Evolutionary conservation across 1,140 invertebrate species (phyloP), one percentile per base, ranked within the genome.

Genomic region (Sitophilus oryzae): DNA sequence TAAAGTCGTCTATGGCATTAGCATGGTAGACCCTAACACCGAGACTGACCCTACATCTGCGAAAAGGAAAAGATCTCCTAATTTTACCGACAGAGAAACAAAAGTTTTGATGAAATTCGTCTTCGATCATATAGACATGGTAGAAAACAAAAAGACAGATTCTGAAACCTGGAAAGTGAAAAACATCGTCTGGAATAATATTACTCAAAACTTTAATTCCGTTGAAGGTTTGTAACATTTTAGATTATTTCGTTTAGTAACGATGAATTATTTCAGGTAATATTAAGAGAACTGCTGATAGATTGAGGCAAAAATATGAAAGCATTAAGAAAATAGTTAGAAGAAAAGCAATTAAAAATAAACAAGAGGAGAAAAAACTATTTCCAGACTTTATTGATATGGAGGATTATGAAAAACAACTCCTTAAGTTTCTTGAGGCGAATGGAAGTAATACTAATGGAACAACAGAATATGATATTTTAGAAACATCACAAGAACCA

Each of bases 161-260:
- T 61, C 55, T 23, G 44, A 41, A 41, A 43, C 50, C 59, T 34
- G 53, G 71, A 75, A 82, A 82, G 49, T 76, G 83, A 65, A 82
- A 78, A 44, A 55, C 47, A 25, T 42, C 3, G 34, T 89, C 86
- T 68, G 86, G 86, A 3, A 71, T 80, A 55, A 67, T 84, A 63
- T 86, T 88, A 68, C 79, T 81, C 59, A 87, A 86, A 65, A 78
- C 80, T 1, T 69, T 87, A 8, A 71, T 88, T 40, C 15, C 79
- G 82, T 0, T 70, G 76, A 1, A 65, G 88, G 43, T 67, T 88
- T 4, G 72, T 82, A 1, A 76, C 75, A 42, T 88, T 75, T 56
- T 64, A 69, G 11, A 36, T 79, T 16, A 54, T 67, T 2, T 52
- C 74, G 0, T 67, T 76, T 11, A 63, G 71, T 1, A 75, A 74